Evolutionary conservation across 2,113 vertebrate species (phyloP), one percentile per base, ranked within the genome.

Genomic region (Alethe castanea): DNA sequence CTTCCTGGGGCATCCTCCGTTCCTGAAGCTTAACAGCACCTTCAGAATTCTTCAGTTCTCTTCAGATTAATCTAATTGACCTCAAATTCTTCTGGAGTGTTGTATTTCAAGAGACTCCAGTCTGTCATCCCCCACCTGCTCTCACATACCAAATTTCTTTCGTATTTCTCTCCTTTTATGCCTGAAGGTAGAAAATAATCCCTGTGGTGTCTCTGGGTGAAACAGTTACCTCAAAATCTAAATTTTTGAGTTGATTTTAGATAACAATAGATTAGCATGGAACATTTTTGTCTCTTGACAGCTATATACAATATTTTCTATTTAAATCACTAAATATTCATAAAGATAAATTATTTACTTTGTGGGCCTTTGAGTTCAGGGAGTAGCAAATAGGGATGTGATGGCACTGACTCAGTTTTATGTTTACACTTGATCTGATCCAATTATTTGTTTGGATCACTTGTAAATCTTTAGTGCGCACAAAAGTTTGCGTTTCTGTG

Each of bases 21-120:
- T 94, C 60, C 80, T 81, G 64, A 81, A 81, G 40, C 44, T 88
- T 22, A 88, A 33, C n/a, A 56, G 56, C 76, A 67, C 36, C 53
- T 94, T 71, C 56, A 84, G 38, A 83, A 67, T 88, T 67, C 35
- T 77, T 78, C 26, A 36, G 9, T 60, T 93, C 35, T 73, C 14
- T 89, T 84, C 77, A 67, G 40, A 84, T 76, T 81, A 81, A 84
- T 84, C 61, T 91, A 31, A 69, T 76, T 87, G 88, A 94, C 72
- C 36, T 81, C 50, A 87, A 74, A 65, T 79, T 94, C 36, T 94
- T 84, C 33, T 8, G 14, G 8, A 74, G 28, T 64, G 12, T 45
- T 71, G 7, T 36, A 45, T 88, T 93, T 78, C 17, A 70, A 40
- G 56, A 23, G 7, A 60, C 91, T 73, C 35, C 38, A 45, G 23